A percentile compares a stretch with the other conserved stretches of the same genome.
Evolutionary conservation across 2,888 invertebrate genomes (phyloP).

Genomic region (Nudaria mundana): DNA sequence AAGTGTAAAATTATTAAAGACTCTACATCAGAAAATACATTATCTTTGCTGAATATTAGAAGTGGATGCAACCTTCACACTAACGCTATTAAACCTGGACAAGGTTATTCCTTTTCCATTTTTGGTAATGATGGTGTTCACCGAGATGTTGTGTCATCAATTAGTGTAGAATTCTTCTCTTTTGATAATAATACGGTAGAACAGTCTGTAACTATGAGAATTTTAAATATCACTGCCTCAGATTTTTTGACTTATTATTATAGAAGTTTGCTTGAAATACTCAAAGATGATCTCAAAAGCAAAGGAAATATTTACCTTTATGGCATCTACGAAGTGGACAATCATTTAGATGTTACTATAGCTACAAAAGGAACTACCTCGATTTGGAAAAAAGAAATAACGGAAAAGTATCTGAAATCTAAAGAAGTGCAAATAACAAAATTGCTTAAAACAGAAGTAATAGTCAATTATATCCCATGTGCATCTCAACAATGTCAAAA

Average conservation of each 20-base stretch:
- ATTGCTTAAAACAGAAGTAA: conserved; percentile 81
- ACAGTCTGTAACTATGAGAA: conserved; percentile 89
- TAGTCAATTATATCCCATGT: conserved; percentile 91
- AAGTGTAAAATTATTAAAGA: conserved; percentile 89
- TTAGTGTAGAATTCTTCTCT: conserved; percentile 89
- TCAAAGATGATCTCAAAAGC: conserved; percentile 84
- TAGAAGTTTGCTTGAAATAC: conserved; percentile 85
- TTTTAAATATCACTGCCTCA: conserved; percentile 87
- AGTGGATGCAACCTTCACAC: conserved; percentile 90
- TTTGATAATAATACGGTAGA: conserved; percentile 92
- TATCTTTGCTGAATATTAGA: conserved; percentile 85
- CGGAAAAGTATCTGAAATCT: conserved; percentile 83
- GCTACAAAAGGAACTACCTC: conserved; percentile 83
- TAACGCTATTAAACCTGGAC: conserved; percentile 85
- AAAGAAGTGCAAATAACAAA: conserved; percentile 84
- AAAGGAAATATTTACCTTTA: conserved; percentile 86
- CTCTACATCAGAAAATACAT: conserved; percentile 81
- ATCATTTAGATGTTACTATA: conserved; percentile 86
- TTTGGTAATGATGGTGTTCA: conserved; percentile 95
- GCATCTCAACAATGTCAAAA: conserved; percentile 87
- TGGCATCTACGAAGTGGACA: conserved; percentile 85
- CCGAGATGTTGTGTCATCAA: conserved; percentile 91
- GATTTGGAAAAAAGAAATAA: conserved; percentile 84
- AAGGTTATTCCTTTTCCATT: conserved; percentile 89
- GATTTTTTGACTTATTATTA: conserved; percentile 90